phyloP scores from a whole-genome alignment of 2,888 invertebrate genomes.

The Lepetodrilus schrolli region DNA sequence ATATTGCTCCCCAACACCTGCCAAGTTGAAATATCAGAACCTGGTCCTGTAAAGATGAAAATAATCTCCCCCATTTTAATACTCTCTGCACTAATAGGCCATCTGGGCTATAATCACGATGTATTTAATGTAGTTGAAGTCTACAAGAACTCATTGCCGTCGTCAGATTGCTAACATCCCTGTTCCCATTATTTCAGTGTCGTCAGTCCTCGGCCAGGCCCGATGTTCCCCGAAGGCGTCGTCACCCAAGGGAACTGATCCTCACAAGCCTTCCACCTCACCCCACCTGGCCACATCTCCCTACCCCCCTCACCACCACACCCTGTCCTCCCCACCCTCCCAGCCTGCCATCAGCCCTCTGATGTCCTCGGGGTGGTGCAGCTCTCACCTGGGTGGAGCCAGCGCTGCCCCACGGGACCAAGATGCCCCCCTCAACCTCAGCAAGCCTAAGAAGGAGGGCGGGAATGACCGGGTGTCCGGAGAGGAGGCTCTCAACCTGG shows the following conservation, averaged over 20 bases:
- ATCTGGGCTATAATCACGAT: not conserved
- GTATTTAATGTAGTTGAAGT: not conserved
- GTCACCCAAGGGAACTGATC: conserved; percentile 39
- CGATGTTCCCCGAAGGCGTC: conserved; percentile 40
- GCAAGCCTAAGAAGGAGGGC: conserved; percentile 83
- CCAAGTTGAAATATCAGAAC: not conserved
- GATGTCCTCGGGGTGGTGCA: conserved; percentile 33
- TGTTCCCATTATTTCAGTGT: conserved; percentile 47
- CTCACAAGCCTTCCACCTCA: conserved; percentile 48
- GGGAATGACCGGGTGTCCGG: conserved; percentile 38
- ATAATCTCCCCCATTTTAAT: too few relatives aligned
- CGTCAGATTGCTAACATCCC: not conserved
- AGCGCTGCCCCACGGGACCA: conserved; percentile 46
- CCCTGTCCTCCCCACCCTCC: conserved; percentile 49
- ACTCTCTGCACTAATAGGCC: not conserved
- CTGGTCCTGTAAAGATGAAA: not conserved
- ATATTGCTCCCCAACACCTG: conserved; percentile 1
- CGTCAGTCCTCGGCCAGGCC: conserved; percentile 39
- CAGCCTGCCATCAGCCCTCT: conserved; percentile 47
- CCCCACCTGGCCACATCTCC: conserved; percentile 54
- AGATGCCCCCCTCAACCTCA: conserved; percentile 90
- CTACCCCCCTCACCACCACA: conserved; percentile 47
- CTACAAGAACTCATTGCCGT: not conserved
- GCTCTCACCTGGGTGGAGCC: conserved; percentile 19
- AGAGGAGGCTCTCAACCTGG: conserved; percentile 10